These are phyloP conservation scores for Heterohyrax brucei DNA, from an alignment of 2,797 vertebrate genomes.

Conservation along the genomic window DNA sequence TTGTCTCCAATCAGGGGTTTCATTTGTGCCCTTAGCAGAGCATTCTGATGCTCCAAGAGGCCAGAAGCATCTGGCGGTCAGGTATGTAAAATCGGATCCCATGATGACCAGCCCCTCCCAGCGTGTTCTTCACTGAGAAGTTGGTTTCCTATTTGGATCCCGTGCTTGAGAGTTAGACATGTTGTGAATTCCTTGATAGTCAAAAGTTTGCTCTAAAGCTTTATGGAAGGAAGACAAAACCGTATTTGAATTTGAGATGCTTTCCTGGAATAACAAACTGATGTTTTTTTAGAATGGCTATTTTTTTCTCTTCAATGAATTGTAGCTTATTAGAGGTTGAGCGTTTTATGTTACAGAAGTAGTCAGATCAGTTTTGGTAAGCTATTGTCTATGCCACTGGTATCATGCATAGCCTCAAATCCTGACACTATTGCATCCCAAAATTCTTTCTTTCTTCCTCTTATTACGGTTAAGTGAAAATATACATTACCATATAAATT, in stretches of 20 bases:
- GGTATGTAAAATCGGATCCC: background rate
- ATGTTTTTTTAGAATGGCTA: background rate
- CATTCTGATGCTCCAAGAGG: background rate
- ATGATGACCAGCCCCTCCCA: background rate
- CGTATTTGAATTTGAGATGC: background rate
- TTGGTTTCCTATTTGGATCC: background rate
- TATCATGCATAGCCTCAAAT: background rate
- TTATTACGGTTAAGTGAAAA: no score
- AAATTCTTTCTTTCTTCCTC: no score
- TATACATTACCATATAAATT: no score
- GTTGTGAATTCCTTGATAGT: background rate
- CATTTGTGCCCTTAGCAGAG: background rate
- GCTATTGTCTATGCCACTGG: background rate
- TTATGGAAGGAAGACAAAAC: background rate
- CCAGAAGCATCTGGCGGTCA: background rate
- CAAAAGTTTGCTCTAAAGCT: background rate
- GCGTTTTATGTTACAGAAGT: background rate
- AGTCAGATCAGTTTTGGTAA: background rate
- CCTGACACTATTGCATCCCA: background rate
- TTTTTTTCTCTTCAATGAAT: background rate
- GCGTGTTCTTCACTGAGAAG: background rate
- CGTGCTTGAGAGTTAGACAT: background rate
- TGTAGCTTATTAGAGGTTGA: background rate
- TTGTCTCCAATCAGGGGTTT: background rate
- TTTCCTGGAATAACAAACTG: background rate